Evolutionary conservation across 2,797 vertebrate genomes (phyloP).

Genomic region (Huso huso): DNA sequence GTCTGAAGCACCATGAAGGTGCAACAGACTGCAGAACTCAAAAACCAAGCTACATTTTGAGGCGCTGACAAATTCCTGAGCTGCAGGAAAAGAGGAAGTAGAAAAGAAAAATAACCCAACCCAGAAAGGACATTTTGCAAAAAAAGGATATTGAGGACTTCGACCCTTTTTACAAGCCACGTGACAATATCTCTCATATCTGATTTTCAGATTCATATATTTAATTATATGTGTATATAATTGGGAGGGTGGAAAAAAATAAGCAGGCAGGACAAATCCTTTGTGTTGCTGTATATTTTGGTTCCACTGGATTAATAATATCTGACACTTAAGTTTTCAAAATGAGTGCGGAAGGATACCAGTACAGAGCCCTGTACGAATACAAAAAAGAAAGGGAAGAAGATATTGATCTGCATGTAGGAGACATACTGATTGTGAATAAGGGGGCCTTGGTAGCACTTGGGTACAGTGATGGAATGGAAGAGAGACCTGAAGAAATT

Average conservation of each 20-base stretch:
- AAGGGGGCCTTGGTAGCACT: slow-evolving; percentile 73
- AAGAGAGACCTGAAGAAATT: slow-evolving; percentile 78
- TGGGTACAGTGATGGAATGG: slow-evolving; percentile 68
- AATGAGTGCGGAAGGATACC: slow-evolving; percentile 83
- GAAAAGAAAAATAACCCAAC: too few relatives aligned
- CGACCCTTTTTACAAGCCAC: not conserved
- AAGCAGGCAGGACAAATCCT: too few relatives aligned
- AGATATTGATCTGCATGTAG: slow-evolving; percentile 79
- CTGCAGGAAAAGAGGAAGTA: not conserved
- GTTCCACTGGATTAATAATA: slow-evolving; percentile 11
- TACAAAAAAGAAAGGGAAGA: slow-evolving; percentile 85
- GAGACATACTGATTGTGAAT: slow-evolving; percentile 77
- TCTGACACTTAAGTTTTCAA: slow-evolving; percentile 18
- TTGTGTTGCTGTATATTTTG: not conserved
- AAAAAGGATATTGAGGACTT: too few relatives aligned
- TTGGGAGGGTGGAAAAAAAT: too few relatives aligned
- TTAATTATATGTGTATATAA: too few relatives aligned
- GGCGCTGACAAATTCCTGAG: slow-evolving; percentile 33
- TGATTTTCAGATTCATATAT: not conserved
- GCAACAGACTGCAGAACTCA: slow-evolving; percentile 41
- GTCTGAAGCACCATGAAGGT: slow-evolving; percentile 45
- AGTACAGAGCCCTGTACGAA: slow-evolving; percentile 81
- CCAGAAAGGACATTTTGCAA: not conserved
- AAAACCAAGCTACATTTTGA: slow-evolving; percentile 33
- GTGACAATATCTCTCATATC: not conserved